phyloP scores from a whole-genome alignment of 2,113 vertebrate genomes.

The Tetraodon nigroviridis region DNA sequence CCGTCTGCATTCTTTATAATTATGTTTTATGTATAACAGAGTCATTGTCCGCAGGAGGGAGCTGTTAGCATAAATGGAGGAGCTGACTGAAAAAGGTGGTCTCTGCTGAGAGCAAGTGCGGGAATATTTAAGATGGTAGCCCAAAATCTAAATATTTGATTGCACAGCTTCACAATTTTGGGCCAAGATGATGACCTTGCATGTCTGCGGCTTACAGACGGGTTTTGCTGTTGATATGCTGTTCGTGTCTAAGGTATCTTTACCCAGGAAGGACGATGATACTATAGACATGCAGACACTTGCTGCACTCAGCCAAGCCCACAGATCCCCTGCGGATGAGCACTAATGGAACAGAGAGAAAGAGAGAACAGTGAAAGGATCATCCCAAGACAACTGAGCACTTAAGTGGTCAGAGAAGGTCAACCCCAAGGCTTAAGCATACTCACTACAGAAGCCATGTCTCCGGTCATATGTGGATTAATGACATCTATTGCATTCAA shows the following conservation, averaged over 20 bases:
- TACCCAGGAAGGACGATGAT: too few species aligned
- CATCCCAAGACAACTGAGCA: constrained; percentile 27
- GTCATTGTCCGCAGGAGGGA: constrained; percentile 50
- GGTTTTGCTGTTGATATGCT: constrained; percentile 6
- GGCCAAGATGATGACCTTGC: background rate
- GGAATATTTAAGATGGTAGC: constrained; percentile 16
- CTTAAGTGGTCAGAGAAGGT: constrained; percentile 25
- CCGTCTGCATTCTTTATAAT: constrained; percentile 50
- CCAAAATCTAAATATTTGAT: constrained; percentile 54
- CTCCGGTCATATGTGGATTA: constrained; percentile 19
- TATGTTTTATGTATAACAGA: constrained; percentile 54
- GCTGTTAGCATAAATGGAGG: constrained; percentile 41
- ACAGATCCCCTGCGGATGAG: constrained; percentile 26
- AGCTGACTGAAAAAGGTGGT: constrained; percentile 36
- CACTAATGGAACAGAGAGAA: constrained; percentile 33
- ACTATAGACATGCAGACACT: too few species aligned
- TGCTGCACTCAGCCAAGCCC: constrained; percentile 13
- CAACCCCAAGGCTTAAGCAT: constrained; percentile 8
- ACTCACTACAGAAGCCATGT: constrained; percentile 20
- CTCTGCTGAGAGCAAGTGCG: constrained; percentile 13
- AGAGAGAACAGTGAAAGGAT: constrained; percentile 4
- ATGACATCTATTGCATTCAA: constrained; percentile 9
- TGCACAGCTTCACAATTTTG: constrained; percentile 19
- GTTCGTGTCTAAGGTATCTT: constrained; percentile 6
- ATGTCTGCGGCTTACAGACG: background rate